A percentile compares a stretch with the other conserved stretches of the same genome.
phyloP scores from a whole-genome alignment of 2,888 invertebrate genomes.

The Hydriomena furcata region DNA sequence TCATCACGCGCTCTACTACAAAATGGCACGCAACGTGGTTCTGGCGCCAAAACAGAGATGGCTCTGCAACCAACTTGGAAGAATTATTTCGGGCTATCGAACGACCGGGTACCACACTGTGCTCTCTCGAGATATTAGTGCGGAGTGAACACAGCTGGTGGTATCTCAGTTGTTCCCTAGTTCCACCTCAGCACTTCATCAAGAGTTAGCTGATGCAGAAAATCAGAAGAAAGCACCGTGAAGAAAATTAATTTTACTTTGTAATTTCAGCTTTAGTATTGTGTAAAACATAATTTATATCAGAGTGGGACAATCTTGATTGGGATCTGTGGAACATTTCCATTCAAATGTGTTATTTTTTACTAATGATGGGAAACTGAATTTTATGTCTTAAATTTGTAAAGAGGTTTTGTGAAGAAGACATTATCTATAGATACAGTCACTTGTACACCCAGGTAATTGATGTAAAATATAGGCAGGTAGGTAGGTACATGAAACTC shows the following conservation, averaged over 20 bases:
- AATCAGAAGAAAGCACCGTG: not conserved
- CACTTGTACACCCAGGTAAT: not conserved
- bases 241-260: not conserved
- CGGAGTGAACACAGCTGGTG: slow-evolving; percentile 99
- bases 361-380: too few species aligned
- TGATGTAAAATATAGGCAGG: too few species aligned
- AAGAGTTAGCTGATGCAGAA: slow-evolving; percentile 6
- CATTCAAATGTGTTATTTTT: too few species aligned
- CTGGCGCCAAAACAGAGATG: slow-evolving; percentile 33
- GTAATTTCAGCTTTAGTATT: not conserved
- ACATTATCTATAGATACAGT: too few species aligned
- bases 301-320: too few species aligned
- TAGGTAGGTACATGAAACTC: slow-evolving; percentile 1
- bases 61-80: slow-evolving; percentile 30
- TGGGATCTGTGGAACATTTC: too few species aligned
- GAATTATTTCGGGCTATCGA: slow-evolving; percentile 71
- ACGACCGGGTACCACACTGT: slow-evolving; percentile 98
- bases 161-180: slow-evolving; percentile 95
- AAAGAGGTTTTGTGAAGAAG: too few species aligned
- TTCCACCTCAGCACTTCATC: slow-evolving; percentile 52
- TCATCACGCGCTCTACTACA: slow-evolving; percentile 17
- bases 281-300: too few species aligned
- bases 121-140: slow-evolving; percentile 91
- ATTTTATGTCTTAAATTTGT: too few species aligned
- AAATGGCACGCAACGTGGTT: slow-evolving; percentile 33